phyloP scores from a whole-genome alignment of 2,797 vertebrate genomes.

The Thripadectes ignobilis region DNA sequence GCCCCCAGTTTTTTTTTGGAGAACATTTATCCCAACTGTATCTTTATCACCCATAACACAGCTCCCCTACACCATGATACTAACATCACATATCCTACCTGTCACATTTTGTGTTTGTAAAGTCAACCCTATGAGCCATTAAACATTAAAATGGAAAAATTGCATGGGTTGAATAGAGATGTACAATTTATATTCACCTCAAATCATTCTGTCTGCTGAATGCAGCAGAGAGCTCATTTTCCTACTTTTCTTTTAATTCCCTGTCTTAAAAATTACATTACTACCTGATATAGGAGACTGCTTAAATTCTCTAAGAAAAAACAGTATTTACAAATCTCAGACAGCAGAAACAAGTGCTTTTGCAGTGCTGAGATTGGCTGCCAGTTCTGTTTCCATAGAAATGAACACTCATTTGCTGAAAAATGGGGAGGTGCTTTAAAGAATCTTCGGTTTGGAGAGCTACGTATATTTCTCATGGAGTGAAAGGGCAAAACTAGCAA shows the following conservation, averaged over 20 bases:
- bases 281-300: rapidly evolving
- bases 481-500: not conserved
- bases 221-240: not conserved
- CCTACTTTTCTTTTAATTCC: not conserved
- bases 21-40: not conserved
- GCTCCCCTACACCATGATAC: not conserved
- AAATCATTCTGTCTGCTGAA: not conserved
- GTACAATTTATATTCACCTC: not conserved
- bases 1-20: not conserved
- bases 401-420: conserved; percentile 40
- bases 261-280: not conserved
- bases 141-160: not conserved
- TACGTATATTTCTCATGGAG: not conserved
- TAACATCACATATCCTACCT: not conserved
- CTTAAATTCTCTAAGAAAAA: not conserved
- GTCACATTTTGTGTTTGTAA: not conserved
- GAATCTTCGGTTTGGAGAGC: not conserved
- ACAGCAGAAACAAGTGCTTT: conserved; percentile 6
- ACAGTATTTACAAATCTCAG: conserved; percentile 40
- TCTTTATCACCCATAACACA: not conserved
- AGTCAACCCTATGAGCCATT: not conserved
- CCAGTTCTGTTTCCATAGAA: conserved; percentile 64
- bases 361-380: conserved; percentile 10
- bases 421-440: not conserved
- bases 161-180: rapidly evolving